Evolutionary conservation across 2,113 vertebrate genomes (phyloP).

Genomic region (human (Homo sapiens)): GRCh38 chr2:228838501-228839000

Average conservation of each 20-base stretch:
- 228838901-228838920: background rate
- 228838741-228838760: background rate
- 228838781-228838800: background rate
- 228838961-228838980: background rate
- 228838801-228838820: background rate
- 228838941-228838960: background rate
- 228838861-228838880: background rate
- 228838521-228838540: background rate
- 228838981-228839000: background rate
- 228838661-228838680: background rate
- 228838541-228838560: background rate
- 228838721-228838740: background rate
- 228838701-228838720: background rate
- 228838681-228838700: background rate
- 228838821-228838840: background rate
- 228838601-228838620: background rate
- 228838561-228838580: background rate
- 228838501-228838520: slow-evolving; percentile 14
- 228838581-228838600: background rate
- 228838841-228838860: background rate
- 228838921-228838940: background rate
- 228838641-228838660: background rate
- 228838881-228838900: background rate
- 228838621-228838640: background rate
- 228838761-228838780: background rate